Percentiles rank a stretch among this genome's conserved stretches.
These are phyloP conservation scores for Notolabrus celidotus DNA, from an alignment of 2,797 vertebrate genomes.

Conservation along the genomic window DNA sequence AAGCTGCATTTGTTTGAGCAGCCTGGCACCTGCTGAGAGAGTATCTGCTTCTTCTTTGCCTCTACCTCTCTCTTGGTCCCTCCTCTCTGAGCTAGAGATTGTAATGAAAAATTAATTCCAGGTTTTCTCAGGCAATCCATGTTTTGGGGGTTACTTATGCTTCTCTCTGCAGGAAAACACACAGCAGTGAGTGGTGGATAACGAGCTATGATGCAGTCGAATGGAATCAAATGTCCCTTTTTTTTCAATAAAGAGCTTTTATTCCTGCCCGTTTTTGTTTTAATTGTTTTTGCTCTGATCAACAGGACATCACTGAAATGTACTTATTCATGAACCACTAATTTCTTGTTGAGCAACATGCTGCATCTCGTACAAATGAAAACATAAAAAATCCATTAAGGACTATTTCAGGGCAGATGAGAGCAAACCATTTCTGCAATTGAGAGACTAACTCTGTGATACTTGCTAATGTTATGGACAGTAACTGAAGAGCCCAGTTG, in stretches of 20 bases:
- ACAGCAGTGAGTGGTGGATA: conserved; percentile 34
- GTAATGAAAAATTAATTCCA: conserved; percentile 29
- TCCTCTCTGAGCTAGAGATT: conserved; percentile 10
- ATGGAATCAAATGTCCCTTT: conserved; percentile 34
- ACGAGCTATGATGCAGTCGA: conserved; percentile 47
- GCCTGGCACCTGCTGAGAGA: conserved; percentile 24
- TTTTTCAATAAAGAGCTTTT: conserved; percentile 11
- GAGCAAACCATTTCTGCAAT: conserved; percentile 22
- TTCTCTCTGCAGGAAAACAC: conserved; percentile 29
- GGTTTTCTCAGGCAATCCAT: conserved; percentile 6
- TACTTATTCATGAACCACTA: conserved; percentile 15
- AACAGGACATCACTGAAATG: conserved; percentile 39
- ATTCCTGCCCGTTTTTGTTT: conserved; percentile 33
- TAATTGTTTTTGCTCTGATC: conserved; percentile 50
- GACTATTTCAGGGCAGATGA: conserved; percentile 28
- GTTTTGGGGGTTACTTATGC: conserved; percentile 27
- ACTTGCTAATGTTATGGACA: conserved; percentile 35
- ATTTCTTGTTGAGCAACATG: conserved; percentile 7
- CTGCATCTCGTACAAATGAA: conserved; percentile 36
- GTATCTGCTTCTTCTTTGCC: conserved; percentile 27
- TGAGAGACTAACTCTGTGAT: conserved; percentile 10
- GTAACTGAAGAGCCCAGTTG: conserved; percentile 30
- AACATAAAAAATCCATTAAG: conserved; percentile 38
- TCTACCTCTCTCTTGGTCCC: not conserved
- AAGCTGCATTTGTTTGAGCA: conserved; percentile 46